Base-by-base conservation (phyloP, 2,113 vertebrate genomes). In the Onychostoma macrolepis region DNA sequence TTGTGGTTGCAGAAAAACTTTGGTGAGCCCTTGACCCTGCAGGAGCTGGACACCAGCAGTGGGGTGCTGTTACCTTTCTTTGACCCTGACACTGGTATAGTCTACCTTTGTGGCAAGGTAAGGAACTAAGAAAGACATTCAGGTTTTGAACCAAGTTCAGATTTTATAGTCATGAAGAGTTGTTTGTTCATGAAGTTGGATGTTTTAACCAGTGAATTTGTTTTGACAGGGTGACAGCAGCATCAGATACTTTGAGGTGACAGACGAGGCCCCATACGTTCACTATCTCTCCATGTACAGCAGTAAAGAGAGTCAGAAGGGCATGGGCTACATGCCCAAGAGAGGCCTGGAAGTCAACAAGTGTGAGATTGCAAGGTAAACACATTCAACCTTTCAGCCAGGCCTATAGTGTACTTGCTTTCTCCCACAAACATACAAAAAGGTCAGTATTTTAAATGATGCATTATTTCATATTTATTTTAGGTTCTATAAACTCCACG, bases 41-140 rank as follows among this genome's bases (percentile, higher is more conserved):
- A 97, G 94, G 97, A 98, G 80, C 90, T 98, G 88, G 97, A 98
- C 93, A 97, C 96, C 3, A 96, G 97, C 91, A 98, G 97, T 0
- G 97, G 97, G 0, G 97, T 97, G 75, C 93, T 98, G 48, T 94
- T 98, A 83, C 97, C 97, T 0, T 97, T 97, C 86, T 98, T 94
- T 12, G 97, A 98, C 89, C 96, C 96, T 0, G 97, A 98, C 93
- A 98, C 97, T 7, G 94, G 94, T 24, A 84, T 98, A 2, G 92
- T 98, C 91, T 98, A 97, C 94, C 96, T 98, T 88, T 96, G 96
- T 87, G 97, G 97, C 89, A 98, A 98, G 96, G 97, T 97, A 24
- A 77, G 90, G 24, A 26, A 1, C 58, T 4, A 17, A 45, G 4
- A 80, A 61, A n/a, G 9, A 0, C 56, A n/a, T 61, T 58, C 50